Evolutionary conservation across 2,113 vertebrate genomes (phyloP).

Genomic region (Lamprologus callipterus): DNA sequence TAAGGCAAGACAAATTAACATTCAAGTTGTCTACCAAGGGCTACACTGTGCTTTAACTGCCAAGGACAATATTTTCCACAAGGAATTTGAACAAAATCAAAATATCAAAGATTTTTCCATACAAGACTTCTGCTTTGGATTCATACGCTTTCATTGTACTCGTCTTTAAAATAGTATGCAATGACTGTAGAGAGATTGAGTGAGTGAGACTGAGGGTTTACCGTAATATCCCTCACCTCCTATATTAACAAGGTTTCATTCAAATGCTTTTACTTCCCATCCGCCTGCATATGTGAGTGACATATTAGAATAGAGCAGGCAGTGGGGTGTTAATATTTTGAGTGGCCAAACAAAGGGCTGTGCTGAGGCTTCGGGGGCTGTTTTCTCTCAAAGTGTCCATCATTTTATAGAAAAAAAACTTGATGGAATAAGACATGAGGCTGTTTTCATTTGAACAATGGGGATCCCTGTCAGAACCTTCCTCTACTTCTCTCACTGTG

Average conservation of each 20-base stretch:
- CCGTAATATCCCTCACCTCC: background rate
- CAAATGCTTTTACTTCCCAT: conserved; percentile 6
- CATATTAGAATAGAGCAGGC: conserved; percentile 32
- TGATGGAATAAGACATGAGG: background rate
- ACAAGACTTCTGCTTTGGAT: background rate
- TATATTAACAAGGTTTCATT: conserved; percentile 14
- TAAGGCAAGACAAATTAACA: background rate
- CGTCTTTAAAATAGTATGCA: background rate
- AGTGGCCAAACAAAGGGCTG: conserved; percentile 31
- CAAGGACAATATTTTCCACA: background rate
- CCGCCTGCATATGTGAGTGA: conserved; percentile 14
- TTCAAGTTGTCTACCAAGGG: background rate
- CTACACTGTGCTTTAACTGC: background rate
- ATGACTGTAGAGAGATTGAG: background rate
- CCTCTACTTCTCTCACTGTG: background rate
- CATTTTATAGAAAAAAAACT: conserved; percentile 22
- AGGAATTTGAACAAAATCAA: background rate
- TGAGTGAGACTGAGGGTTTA: background rate
- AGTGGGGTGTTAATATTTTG: background rate
- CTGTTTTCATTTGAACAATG: background rate
- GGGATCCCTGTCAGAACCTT: conserved; percentile 23
- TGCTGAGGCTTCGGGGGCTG: background rate
- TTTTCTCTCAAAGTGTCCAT: conserved; percentile 30
- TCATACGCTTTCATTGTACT: background rate
- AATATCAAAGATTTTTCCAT: background rate